Evolutionary conservation across 2,888 invertebrate species (phyloP).

Genomic region (Ptychoptera albimana): DNA sequence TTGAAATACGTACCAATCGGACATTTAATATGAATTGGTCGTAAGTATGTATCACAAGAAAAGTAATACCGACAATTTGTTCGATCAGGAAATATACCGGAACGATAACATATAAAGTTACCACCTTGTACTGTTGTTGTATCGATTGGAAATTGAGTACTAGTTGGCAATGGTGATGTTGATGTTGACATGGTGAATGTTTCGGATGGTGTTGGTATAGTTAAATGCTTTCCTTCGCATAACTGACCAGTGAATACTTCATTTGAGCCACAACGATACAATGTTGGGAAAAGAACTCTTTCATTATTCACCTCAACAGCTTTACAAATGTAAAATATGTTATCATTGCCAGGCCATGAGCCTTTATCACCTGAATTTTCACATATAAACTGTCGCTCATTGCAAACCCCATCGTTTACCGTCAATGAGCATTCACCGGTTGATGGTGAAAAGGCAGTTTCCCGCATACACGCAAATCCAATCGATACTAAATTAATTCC

Average conservation of each 20-base stretch:
- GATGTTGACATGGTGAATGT: too few relatives aligned
- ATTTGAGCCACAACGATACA: conserved; percentile 26
- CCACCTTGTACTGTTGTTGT: too few relatives aligned
- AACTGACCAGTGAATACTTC: conserved; percentile 22
- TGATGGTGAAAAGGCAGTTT: conserved; percentile 23
- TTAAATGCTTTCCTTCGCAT: conserved; percentile 10
- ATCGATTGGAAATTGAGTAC: too few relatives aligned
- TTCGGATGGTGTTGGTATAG: too few relatives aligned
- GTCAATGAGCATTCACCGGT: conserved; percentile 25
- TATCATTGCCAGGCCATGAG: conserved; percentile 25
- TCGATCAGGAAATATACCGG: too few relatives aligned
- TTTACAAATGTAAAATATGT: conserved; percentile 29
- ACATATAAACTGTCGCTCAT: conserved; percentile 21
- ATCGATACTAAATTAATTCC: conserved; percentile 21
- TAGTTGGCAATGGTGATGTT: too few relatives aligned
- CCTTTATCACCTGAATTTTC: conserved; percentile 21
- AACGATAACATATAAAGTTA: too few relatives aligned
- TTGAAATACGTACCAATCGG: too few relatives aligned
- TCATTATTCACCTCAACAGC: conserved; percentile 23
- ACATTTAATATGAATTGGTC: too few relatives aligned
- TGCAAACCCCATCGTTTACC: conserved; percentile 18
- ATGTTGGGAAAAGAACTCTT: conserved; percentile 22
- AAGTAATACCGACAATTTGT: too few relatives aligned
- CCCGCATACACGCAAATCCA: conserved; percentile 24
- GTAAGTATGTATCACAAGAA: too few relatives aligned